Base-by-base conservation (phyloP, 2,888 invertebrate species). In the Cataglyphis albicans region DNA sequence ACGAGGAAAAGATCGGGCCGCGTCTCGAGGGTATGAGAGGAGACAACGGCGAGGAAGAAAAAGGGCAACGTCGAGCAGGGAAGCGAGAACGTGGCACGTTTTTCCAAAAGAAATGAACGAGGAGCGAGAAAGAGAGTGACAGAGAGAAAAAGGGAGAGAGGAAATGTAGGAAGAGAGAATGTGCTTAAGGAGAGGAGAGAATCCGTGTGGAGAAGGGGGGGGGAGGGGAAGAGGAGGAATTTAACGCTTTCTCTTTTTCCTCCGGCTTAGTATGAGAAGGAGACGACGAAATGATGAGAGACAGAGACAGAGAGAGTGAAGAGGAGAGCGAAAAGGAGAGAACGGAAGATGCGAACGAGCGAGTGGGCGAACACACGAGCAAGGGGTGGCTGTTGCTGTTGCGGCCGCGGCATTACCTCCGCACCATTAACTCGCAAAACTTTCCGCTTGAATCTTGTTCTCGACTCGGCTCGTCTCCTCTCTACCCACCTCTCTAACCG, bases 401-500 rank as follows among this genome's bases (percentile, higher is more conserved):
- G 93, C 93, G 93, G 93, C 93, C 92, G 91, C 90, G 89, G 93
- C 93, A 93, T 94, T 94, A 94, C 93, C 93, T 93, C 91, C 92
- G 93, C 94, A 92, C 94, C 94, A 94, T 94, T 94, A 94, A 94
- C 94, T 93, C 93, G 93, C 93, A 93, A 94, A 94, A 94, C 94
- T 94, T 94, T 94, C 93, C 94, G 93, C 94, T 93, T 92, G 93
- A 93, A 94, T 94, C 94, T 94, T 94, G 93, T 94, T 94, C 93
- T 93, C 92, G 91, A 92, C 91, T 92, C 90, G 91, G 89, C 92
- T 91, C 88, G 89, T 86, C 87, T 70, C 85, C 73, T 82, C 84
- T 74, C 68, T 64, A 59, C 44, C 81, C 59, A 57, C 41, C 73
- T n/a, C n/a, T n/a, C 64, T 75, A 35, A 38, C 83, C 70, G 52